Conservation (phyloP, 2,888 invertebrate genomes). For the Andrena hattorfiana region DNA sequence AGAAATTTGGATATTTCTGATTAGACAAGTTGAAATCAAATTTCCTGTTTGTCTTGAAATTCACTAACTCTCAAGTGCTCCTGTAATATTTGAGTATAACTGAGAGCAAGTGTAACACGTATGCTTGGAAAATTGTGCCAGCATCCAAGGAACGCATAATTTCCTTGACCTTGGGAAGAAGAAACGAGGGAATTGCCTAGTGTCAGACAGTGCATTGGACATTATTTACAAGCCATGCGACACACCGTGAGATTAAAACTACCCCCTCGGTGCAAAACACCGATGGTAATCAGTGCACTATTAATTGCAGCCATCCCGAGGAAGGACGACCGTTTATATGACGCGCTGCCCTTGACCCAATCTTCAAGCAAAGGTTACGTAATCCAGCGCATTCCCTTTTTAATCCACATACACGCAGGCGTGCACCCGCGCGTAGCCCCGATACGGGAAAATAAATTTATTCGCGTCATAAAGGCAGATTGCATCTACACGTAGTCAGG, state of each 20-base stretch:
- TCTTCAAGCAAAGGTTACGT: conserved; percentile 34
- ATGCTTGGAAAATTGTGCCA: no score
- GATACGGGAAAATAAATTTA: conserved; percentile 48
- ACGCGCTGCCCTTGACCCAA: conserved; percentile 53
- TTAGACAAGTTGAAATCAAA: no score
- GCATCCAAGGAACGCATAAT: background rate
- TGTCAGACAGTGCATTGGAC: no score
- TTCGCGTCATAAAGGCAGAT: conserved; percentile 51
- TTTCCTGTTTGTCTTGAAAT: no score
- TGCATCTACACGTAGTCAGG: conserved; percentile 41
- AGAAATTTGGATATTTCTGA: no score
- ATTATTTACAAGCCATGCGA: no score
- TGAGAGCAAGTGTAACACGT: no score
- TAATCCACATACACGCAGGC: background rate
- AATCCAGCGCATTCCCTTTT: conserved; percentile 29
- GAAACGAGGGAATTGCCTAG: background rate
- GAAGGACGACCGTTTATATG: background rate
- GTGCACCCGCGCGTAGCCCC: background rate
- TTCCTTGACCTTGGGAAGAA: background rate
- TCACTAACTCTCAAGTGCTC: no score
- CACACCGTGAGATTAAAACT: background rate
- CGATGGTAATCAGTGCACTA: conserved; percentile 3
- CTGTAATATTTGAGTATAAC: no score
- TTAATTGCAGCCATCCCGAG: conserved; percentile 20
- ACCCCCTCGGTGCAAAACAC: background rate